Evolutionary conservation across 1,140 invertebrate genomes (phyloP).

Genomic region (Pseudomyrmex concolor): DNA sequence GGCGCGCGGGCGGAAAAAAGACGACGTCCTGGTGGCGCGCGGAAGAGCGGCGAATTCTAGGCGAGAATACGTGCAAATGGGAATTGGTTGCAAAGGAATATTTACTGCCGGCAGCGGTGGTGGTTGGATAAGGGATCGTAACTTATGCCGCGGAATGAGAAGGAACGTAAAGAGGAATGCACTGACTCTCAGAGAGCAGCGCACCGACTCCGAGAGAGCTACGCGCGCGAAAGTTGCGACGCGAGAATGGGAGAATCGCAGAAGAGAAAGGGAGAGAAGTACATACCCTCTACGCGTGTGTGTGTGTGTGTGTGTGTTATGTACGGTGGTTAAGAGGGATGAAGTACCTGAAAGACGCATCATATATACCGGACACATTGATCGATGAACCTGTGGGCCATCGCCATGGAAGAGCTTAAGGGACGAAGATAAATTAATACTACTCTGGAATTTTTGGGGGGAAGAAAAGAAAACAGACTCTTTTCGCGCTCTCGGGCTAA

Average conservation of each 20-base stretch:
- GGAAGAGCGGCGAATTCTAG: conserved; percentile 1
- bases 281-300: not conserved
- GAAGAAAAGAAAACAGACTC: conserved; percentile 61
- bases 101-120: conserved; percentile 60
- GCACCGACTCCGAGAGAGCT: conserved; percentile 31
- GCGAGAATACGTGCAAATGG: conserved; percentile 65
- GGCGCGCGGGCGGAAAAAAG: not conserved
- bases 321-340: conserved; percentile 40
- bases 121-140: conserved; percentile 67
- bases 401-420: conserved; percentile 59
- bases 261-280: not conserved
- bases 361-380: conserved; percentile 66
- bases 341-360: conserved; percentile 65
- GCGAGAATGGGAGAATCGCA: not conserved
- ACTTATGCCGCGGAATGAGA: conserved; percentile 59
- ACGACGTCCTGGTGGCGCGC: not conserved
- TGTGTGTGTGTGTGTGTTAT: conserved; percentile 6
- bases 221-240: conserved; percentile 7
- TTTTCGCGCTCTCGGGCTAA: conserved; percentile 39
- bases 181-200: conserved; percentile 34
- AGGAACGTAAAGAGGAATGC: conserved; percentile 61
- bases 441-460: conserved; percentile 64
- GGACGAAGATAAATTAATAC: conserved; percentile 78
- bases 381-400: conserved; percentile 61
- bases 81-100: conserved; percentile 72